Evolutionary conservation across 2,797 vertebrate genomes (phyloP), one percentile per base, ranked within the genome.

Genomic region (Tarsius wallacei): DNA sequence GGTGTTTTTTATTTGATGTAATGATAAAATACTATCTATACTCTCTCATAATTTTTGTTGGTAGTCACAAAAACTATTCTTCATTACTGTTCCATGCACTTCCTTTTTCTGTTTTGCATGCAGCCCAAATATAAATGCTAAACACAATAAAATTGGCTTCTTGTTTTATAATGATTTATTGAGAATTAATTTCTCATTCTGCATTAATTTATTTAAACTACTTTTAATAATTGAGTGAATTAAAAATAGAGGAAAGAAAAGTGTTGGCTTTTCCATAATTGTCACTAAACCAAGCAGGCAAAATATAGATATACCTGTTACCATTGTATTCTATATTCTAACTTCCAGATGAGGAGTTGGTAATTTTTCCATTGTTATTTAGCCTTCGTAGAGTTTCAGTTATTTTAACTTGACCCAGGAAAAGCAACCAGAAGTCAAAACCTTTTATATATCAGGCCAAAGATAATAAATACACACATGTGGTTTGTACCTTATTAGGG

Each of bases 341-440:
- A 33, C 11, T 42, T 66, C 68, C 73, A 94, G 57, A 51, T 19
- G 55, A 77, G 26, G 21, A 55, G 7, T 21, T 21, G 4, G 24
- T 57, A 42, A 68, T 31, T 85, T 90, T 95, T 89, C 7, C n/a
- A 80, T 59, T 88, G 28, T 82, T 76, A 82, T 68, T 57, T 94
- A 42, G 28, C 21, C n/a, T 85, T 73, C 28, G 57, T 14, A 36
- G 49, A 70, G 11, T 85, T 90, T 77, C 87, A 71, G 7, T 77
- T 90, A 49, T 33, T 87, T 42, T 92, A 7, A 66, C 59, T 66
- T 63, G 49, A 63, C 28, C 47, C 66, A 90, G 88, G 85, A 71
- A 95, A 71, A 93, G 2, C 21, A 95, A 90, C 0, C 33, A 92
- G 68, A 47, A 81, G 42, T 22, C 26, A 28, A 82, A 70, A 53